Conservation (phyloP, 2,113 vertebrate species). For the Thunnus maccoyii region DNA sequence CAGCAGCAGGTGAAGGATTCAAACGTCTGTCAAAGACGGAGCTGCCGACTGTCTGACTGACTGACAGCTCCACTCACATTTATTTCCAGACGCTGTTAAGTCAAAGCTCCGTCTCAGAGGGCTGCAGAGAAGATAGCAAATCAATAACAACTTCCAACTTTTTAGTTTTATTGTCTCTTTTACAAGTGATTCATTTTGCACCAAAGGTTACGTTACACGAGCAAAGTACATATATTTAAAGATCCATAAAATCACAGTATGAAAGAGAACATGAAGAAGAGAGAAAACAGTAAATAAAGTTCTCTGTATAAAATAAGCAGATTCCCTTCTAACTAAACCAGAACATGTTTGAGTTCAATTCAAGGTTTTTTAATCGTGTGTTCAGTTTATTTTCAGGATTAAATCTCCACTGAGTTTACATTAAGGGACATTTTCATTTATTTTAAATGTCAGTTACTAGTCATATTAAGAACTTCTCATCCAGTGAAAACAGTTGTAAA, state of each 20-base stretch:
- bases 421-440: too few relatives aligned
- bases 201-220: background rate
- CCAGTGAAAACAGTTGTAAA: too few relatives aligned
- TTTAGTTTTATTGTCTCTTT: background rate
- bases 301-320: too few relatives aligned
- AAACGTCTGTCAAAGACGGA: conserved; percentile 5
- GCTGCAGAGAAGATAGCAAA: too few relatives aligned
- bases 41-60: background rate
- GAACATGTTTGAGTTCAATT: background rate
- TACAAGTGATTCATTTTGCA: background rate
- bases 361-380: too few relatives aligned
- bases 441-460: too few relatives aligned
- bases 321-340: background rate
- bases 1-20: conserved; percentile 18
- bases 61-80: background rate
- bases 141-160: background rate
- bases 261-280: background rate
- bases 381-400: background rate
- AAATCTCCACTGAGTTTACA: background rate
- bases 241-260: background rate
- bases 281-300: background rate
- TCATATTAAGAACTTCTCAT: too few relatives aligned
- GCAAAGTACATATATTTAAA: background rate
- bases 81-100: background rate
- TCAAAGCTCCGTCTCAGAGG: background rate